Conservation (phyloP, 1,140 invertebrate genomes). For the Doryteuthis pealeii region DNA sequence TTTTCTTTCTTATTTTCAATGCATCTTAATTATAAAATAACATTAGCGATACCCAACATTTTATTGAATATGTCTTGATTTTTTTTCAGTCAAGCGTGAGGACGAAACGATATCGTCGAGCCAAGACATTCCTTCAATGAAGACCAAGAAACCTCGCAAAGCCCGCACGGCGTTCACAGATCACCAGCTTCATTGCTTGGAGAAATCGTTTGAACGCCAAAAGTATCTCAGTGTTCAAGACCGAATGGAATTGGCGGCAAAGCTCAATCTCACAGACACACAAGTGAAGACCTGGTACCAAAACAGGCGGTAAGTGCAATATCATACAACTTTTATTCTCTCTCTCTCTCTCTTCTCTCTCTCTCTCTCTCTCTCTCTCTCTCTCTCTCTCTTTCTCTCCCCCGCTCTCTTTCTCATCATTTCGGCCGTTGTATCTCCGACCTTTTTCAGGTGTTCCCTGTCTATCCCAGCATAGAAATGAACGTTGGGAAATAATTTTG, state of each 20-base stretch:
- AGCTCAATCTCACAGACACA: slow-evolving; percentile 93
- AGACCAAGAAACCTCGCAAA: slow-evolving; percentile 89
- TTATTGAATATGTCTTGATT: background rate
- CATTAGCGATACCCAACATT: too few species aligned
- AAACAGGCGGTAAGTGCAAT: slow-evolving; percentile 82
- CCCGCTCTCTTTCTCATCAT: too few species aligned
- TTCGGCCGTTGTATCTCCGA: too few species aligned
- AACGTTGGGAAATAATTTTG: too few species aligned
- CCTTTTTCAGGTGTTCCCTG: too few species aligned
- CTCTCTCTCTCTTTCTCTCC: too few species aligned
- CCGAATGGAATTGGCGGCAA: slow-evolving; percentile 94
- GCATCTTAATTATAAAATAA: too few species aligned
- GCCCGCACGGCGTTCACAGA: slow-evolving; percentile 98
- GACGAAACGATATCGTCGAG: slow-evolving; percentile 14
- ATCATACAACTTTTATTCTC: too few species aligned
- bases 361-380: too few species aligned
- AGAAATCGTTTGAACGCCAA: slow-evolving; percentile 96
- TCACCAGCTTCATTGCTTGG: slow-evolving; percentile 90
- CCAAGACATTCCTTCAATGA: slow-evolving; percentile 19
- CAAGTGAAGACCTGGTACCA: slow-evolving; percentile 99
- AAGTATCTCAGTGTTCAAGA: slow-evolving; percentile 99
- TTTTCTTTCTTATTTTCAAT: too few species aligned
- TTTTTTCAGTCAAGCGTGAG: slow-evolving; percentile 11
- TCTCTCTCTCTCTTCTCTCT: too few species aligned
- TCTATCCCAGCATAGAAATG: too few species aligned